These are phyloP conservation scores for Trachymyrmex septentrionalis DNA, from an alignment of 1,140 invertebrate genomes.

Conservation along the genomic window DNA sequence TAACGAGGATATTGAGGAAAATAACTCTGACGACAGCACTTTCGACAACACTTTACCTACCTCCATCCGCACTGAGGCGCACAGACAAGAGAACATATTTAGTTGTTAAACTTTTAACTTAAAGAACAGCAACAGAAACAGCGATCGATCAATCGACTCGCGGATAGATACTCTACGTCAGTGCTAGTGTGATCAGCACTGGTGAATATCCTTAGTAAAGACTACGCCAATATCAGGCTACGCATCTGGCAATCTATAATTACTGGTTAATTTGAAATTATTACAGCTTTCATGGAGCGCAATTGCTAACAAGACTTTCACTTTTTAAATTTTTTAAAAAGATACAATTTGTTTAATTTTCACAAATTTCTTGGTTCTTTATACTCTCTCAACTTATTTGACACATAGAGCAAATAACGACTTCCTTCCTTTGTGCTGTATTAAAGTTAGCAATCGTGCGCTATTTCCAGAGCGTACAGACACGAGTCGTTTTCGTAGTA, in stretches of 20 bases:
- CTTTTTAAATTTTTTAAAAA: conserved; percentile 4
- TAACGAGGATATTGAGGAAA: background rate
- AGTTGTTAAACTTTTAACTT: conserved; percentile 36
- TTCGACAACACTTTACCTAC: conserved; percentile 76
- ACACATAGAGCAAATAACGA: conserved; percentile 7
- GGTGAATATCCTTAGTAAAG: conserved; percentile 67
- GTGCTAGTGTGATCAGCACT: conserved; percentile 72
- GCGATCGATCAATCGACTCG: conserved; percentile 6
- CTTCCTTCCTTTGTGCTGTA: background rate
- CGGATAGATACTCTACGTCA: conserved; percentile 66
- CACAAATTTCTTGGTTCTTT: conserved; percentile 10
- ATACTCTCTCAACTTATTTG: conserved; percentile 16
- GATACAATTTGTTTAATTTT: background rate
- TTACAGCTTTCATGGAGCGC: background rate
- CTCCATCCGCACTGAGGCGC: conserved; percentile 83
- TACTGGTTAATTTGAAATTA: background rate
- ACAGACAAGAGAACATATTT: conserved; percentile 84
- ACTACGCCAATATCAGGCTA: conserved; percentile 13
- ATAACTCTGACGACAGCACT: conserved; percentile 12
- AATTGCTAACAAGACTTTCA: background rate
- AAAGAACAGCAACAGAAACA: conserved; percentile 1
- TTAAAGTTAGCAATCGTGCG: conserved; percentile 6
- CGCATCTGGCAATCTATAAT: background rate
- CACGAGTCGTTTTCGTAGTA: conserved; percentile 23
- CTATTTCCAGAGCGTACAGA: conserved; percentile 29